Conservation (phyloP, 2,113 vertebrate genomes). For the Sakesphorus luctuosus region DNA sequence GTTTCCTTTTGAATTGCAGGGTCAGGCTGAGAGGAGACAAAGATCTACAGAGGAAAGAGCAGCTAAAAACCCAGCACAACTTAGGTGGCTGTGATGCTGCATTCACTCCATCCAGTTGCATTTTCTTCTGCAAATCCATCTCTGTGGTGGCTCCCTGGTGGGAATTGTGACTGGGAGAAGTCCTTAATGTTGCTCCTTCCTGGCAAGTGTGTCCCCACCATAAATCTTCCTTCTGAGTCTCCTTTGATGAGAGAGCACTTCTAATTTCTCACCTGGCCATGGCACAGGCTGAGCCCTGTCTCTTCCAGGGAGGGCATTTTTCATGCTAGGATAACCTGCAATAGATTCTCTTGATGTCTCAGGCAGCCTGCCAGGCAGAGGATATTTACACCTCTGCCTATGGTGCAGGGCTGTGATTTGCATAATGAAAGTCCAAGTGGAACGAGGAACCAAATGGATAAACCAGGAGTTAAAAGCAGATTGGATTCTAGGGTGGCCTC, state of each 20-base stretch:
- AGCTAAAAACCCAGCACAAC: not conserved
- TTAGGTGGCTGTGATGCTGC: not conserved
- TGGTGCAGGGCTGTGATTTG: conserved; percentile 20
- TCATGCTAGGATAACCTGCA: conserved; percentile 55
- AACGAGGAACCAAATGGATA: not conserved
- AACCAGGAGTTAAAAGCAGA: conserved; percentile 13
- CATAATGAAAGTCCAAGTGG: conserved; percentile 49
- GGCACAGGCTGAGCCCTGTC: conserved; percentile 22
- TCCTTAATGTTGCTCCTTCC: conserved; percentile 1
- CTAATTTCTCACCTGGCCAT: conserved; percentile 48
- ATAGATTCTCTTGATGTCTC: conserved; percentile 53
- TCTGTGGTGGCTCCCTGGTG: not conserved
- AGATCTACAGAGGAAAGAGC: not conserved
- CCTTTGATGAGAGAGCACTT: conserved; percentile 24
- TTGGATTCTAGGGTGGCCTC: not conserved
- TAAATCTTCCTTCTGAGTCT: conserved; percentile 1
- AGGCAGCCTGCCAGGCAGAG: conserved; percentile 38
- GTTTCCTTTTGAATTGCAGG: not conserved
- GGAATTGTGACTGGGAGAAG: not conserved
- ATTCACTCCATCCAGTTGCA: not conserved
- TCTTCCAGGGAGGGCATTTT: conserved; percentile 52
- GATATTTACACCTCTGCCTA: conserved; percentile 43
- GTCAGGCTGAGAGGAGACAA: not conserved
- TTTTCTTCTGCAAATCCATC: conserved; percentile 23
- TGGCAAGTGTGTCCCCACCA: not conserved